A percentile compares a stretch with the other conserved stretches of the same genome.
phyloP scores from a whole-genome alignment of 1,140 invertebrate species.

The Meloidogyne floridensis region DNA sequence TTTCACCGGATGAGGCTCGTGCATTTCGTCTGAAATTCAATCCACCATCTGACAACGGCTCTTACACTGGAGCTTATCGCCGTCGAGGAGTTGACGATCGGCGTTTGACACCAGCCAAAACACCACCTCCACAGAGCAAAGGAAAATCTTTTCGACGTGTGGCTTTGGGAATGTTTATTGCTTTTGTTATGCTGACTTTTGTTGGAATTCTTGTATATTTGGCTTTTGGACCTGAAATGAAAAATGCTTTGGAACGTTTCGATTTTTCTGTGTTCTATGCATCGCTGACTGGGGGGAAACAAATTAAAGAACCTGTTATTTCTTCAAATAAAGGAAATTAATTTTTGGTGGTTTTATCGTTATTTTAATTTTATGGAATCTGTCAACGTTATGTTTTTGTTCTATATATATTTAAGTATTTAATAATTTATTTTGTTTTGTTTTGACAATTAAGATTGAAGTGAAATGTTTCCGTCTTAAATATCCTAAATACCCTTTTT shows the following conservation, averaged over 20 bases:
- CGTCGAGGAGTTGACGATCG: background rate
- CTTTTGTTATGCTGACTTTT: background rate
- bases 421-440: background rate
- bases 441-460: background rate
- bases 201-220: background rate
- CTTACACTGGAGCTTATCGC: background rate
- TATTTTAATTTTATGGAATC: too few relatives aligned
- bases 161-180: background rate
- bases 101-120: background rate
- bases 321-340: background rate
- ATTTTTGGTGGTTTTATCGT: background rate
- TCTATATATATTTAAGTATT: background rate
- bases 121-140: constrained; percentile 11
- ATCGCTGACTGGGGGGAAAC: background rate
- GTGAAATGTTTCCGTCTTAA: background rate
- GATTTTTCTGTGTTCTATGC: background rate
- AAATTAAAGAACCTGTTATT: background rate
- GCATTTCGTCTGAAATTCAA: constrained; percentile 22
- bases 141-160: background rate
- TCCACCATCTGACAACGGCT: background rate
- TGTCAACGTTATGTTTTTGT: background rate
- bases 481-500: background rate
- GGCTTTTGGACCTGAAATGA: background rate
- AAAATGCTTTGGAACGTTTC: background rate
- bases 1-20: constrained; percentile 6